Evolutionary conservation across 2,113 vertebrate species (phyloP), one percentile per base, ranked within the genome.

Genomic region (Erythrocercus mccallii): DNA sequence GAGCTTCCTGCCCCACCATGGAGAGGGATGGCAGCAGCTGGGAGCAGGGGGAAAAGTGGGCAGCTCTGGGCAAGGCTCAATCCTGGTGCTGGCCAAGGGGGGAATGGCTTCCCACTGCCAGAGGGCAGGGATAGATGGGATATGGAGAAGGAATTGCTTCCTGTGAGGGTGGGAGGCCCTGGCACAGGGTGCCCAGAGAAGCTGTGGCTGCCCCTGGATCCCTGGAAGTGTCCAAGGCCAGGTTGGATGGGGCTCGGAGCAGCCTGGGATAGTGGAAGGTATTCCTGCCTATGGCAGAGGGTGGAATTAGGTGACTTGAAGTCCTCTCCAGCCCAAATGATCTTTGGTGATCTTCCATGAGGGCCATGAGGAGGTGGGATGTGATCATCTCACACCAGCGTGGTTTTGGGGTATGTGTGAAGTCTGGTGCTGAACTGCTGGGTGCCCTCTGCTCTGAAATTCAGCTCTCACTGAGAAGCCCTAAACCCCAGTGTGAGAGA

Each of bases 301-400:
- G 12, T 44, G 25, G 61, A 45, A 56, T 37, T 12, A 56, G 33
- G 33, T 45, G 40, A 31, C n/a, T 66, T 56, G 15, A 54, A 45
- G 33, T 31, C 27, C 33, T 56, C 33, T 45, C 38, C 48, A 45
- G 25, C 17, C 13, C 42, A 58, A 69, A 58, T 9, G n/a, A n/a
- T 58, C 5, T n/a, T 48, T 16, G 31, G 18, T 38, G 42, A 22
- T 9, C 4, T 70, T n/a, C n/a, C 33, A 10, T 5, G 24, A 27
- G 50, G 44, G 25, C 33, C 30, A 5, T 10, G n/a, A 35, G 42
- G 23, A 33, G 27, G 5, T 33, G 12, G 37, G 47, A 23, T 2
- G 0, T 5, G n/a, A 53, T 45, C 35, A 42, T 21, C 40, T 57
- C 31, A 25, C 18, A 15, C 15, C 1, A 1, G 3, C 0, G 0